Conservation (phyloP, 2,888 invertebrate genomes). For the Hydrotaea diabolus region DNA sequence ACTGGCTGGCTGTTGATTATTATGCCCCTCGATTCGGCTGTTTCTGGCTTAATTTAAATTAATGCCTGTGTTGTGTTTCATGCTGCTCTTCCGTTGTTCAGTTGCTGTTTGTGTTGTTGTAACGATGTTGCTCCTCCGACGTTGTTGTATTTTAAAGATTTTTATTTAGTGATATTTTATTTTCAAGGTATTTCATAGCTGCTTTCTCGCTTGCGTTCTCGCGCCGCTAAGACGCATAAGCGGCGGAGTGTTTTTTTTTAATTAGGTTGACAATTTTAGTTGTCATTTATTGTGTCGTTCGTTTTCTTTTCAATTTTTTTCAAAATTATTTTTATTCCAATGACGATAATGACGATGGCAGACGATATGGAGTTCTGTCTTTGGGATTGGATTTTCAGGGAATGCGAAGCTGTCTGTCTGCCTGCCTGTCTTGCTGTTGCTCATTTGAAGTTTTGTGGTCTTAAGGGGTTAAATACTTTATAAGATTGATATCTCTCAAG, state of each 20-base stretch:
- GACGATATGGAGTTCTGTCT: neutral
- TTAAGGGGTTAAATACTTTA: conserved; percentile 66
- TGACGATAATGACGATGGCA: neutral
- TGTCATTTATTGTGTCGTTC: conserved; percentile 53
- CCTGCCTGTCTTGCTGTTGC: conserved; percentile 36
- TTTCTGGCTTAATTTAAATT: conserved; percentile 62
- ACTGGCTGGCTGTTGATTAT: conserved; percentile 29
- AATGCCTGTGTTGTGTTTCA: conserved; percentile 54
- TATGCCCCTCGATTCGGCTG: neutral
- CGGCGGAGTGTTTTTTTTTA: conserved; percentile 48
- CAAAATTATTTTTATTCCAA: conserved; percentile 50
- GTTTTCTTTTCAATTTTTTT: conserved; percentile 46
- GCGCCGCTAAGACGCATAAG: no score
- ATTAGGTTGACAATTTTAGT: conserved; percentile 64
- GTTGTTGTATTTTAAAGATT: conserved; percentile 54
- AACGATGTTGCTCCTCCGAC: no score
- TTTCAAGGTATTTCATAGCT: conserved; percentile 42
- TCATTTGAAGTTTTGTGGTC: conserved; percentile 56
- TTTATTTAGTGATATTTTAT: conserved; percentile 56
- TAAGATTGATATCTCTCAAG: conserved; percentile 68
- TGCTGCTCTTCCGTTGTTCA: neutral
- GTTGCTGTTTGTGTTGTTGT: neutral
- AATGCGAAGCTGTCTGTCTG: conserved; percentile 33
- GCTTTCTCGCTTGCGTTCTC: neutral
- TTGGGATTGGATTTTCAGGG: no score